Evolutionary conservation across 1,140 invertebrate species (phyloP).

Genomic region (Drosophila baimaii): DNA sequence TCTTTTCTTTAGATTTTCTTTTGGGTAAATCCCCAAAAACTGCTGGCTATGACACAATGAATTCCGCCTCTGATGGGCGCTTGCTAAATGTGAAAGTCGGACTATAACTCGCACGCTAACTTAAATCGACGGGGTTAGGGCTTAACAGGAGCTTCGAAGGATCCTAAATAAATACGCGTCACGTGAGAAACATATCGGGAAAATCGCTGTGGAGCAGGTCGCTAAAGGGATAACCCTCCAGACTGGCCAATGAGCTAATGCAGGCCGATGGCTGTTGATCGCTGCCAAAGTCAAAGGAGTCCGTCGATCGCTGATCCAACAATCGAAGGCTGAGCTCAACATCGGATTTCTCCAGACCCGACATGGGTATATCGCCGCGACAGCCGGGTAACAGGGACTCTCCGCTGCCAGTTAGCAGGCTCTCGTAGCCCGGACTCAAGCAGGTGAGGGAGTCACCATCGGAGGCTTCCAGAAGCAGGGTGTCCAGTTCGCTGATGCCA

Average conservation of each 20-base stretch:
- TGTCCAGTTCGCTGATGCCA: slow-evolving; percentile 64
- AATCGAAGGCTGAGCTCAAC: slow-evolving; percentile 78
- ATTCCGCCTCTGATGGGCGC: slow-evolving; percentile 60
- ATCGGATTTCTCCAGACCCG: slow-evolving; percentile 64
- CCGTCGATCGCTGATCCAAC: slow-evolving; percentile 66
- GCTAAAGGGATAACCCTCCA: slow-evolving; percentile 73
- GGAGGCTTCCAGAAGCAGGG: slow-evolving; percentile 85
- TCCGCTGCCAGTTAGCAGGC: slow-evolving; percentile 36
- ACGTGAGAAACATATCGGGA: slow-evolving; percentile 78
- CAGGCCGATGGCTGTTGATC: slow-evolving; percentile 76
- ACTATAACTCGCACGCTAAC: slow-evolving; percentile 51
- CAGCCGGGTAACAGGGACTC: slow-evolving; percentile 42
- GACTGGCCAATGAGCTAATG: slow-evolving; percentile 71
- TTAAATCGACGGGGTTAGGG: slow-evolving; percentile 56
- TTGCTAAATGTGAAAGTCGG: slow-evolving; percentile 55
- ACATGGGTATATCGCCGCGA: slow-evolving; percentile 68
- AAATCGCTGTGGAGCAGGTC: slow-evolving; percentile 75
- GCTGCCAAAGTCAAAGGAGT: slow-evolving; percentile 74
- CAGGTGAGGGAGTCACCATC: slow-evolving; percentile 86
- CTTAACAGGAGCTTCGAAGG: slow-evolving; percentile 43
- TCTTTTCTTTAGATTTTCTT: slow-evolving; percentile 14
- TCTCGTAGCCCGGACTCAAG: slow-evolving; percentile 60
- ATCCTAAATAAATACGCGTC: slow-evolving; percentile 44
- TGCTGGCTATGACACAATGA: slow-evolving; percentile 75
- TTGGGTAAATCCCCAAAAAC: slow-evolving; percentile 1